Conservation (phyloP, 2,888 invertebrate genomes). For the Parapristionchus giblindavisi region DNA sequence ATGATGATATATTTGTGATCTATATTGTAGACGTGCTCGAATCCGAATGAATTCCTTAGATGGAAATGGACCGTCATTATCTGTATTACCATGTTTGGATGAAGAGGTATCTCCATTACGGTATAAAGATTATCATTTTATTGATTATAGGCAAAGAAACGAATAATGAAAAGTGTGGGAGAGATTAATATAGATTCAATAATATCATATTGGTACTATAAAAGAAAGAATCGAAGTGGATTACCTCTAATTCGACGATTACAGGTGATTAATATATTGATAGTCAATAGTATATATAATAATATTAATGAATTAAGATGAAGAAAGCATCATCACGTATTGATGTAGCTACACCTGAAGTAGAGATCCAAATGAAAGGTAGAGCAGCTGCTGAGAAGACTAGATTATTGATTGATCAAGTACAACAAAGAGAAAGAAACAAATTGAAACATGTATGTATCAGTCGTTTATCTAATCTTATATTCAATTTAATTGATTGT, state of each 20-base stretch:
- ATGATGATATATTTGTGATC: too few species aligned
- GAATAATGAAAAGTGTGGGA: constrained; percentile 42
- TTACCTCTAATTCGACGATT: constrained; percentile 88
- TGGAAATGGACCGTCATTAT: too few species aligned
- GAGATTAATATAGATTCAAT: constrained; percentile 78
- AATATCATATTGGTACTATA: constrained; percentile 95
- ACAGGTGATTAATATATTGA: constrained; percentile 73
- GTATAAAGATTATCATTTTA: background rate
- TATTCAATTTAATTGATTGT: too few species aligned
- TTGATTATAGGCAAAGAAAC: constrained; percentile 24
- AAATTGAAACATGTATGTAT: constrained; percentile 74
- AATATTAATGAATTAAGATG: background rate
- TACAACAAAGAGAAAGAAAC: constrained; percentile 91
- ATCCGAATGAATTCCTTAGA: too few species aligned
- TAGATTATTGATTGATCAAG: constrained; percentile 88
- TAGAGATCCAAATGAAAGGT: constrained; percentile 75
- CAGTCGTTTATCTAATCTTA: too few species aligned
- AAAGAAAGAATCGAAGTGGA: constrained; percentile 91
- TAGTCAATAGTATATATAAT: background rate
- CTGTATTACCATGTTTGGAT: too few species aligned
- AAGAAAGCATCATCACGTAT: background rate
- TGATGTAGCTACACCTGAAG: background rate
- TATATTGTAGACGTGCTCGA: too few species aligned
- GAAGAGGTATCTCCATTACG: background rate
- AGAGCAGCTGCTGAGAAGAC: constrained; percentile 93